A percentile compares a stretch with the other conserved stretches of the same genome.
These are phyloP conservation scores for Leptinotarsa peninsularis DNA, from an alignment of 2,888 invertebrate species.

Conservation along the genomic window DNA sequence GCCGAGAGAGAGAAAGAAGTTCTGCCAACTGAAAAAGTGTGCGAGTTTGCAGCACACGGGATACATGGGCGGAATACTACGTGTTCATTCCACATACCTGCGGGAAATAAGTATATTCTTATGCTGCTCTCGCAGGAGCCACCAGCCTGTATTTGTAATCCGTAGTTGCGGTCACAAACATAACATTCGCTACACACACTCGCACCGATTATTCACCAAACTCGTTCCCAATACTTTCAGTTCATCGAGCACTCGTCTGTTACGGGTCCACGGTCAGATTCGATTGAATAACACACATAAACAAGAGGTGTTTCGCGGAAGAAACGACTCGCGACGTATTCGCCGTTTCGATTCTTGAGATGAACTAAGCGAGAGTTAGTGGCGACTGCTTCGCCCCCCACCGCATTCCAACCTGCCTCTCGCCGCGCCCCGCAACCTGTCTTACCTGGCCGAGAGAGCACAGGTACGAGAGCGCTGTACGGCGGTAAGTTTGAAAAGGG, in stretches of 20 bases:
- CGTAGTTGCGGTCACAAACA: slow-evolving; percentile 44
- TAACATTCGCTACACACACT: slow-evolving; percentile 42
- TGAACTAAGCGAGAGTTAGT: slow-evolving; percentile 62
- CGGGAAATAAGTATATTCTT: slow-evolving; percentile 50
- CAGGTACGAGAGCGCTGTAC: slow-evolving; percentile 50
- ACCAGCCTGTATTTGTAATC: slow-evolving; percentile 52
- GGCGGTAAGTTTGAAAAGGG: slow-evolving; percentile 61
- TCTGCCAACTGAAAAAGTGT: slow-evolving; percentile 10
- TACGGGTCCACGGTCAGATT: slow-evolving; percentile 29
- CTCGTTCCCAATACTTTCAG: slow-evolving; percentile 34
- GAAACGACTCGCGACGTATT: slow-evolving; percentile 51
- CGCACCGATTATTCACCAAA: slow-evolving; percentile 41
- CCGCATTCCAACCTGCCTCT: slow-evolving; percentile 65
- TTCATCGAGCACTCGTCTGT: slow-evolving; percentile 31
- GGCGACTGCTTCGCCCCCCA: slow-evolving; percentile 63
- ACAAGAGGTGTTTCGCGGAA: slow-evolving; percentile 44
- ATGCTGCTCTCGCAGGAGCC: slow-evolving; percentile 48
- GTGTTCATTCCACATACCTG: slow-evolving; percentile 43
- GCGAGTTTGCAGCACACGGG: background rate
- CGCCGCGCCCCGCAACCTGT: slow-evolving; percentile 62
- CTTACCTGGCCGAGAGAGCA: slow-evolving; percentile 55
- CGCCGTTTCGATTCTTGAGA: slow-evolving; percentile 61
- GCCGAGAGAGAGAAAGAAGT: background rate
- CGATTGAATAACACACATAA: slow-evolving; percentile 38
- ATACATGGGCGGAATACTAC: slow-evolving; percentile 17